A percentile compares a stretch with the other conserved stretches of the same genome.
These are phyloP conservation scores for Microcebus ravelobensis DNA, from an alignment of 2,113 vertebrate species.

Conservation along the genomic window DNA sequence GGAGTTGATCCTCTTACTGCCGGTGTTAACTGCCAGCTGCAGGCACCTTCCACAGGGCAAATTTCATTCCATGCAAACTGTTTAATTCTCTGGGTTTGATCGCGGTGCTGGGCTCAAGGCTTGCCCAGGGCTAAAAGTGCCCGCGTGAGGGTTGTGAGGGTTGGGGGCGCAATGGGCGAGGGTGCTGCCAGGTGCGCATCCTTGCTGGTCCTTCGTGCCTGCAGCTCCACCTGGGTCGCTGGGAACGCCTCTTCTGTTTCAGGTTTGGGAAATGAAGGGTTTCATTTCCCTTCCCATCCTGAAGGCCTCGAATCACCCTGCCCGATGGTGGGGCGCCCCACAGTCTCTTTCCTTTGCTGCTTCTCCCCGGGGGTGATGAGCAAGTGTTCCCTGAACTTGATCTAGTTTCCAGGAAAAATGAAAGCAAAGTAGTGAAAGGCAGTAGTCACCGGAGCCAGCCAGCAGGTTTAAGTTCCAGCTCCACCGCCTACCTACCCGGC, in stretches of 20 bases:
- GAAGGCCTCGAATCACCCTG: background rate
- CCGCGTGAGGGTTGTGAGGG: fast-evolving
- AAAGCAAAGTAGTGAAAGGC: background rate
- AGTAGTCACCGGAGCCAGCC: background rate
- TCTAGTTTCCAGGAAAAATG: no score
- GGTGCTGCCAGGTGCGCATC: background rate
- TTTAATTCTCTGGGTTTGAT: conserved; percentile 76
- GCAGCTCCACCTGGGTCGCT: background rate
- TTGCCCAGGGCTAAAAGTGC: background rate
- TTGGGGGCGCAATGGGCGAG: background rate
- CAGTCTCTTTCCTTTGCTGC: background rate
- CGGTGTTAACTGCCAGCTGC: conserved; percentile 91
- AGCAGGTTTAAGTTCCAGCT: background rate
- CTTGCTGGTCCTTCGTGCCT: fast-evolving
- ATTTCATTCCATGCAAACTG: conserved; percentile 59
- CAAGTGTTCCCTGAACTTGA: background rate
- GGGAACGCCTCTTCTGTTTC: fast-evolving
- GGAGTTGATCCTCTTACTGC: conserved; percentile 88
- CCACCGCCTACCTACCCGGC: no score
- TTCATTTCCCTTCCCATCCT: background rate
- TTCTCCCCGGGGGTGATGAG: background rate
- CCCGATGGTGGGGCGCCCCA: background rate
- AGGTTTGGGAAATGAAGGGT: no score
- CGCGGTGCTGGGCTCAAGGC: background rate
- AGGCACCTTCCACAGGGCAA: conserved; percentile 79